Evolutionary conservation across 2,888 invertebrate species (phyloP).

Genomic region (Acanthosepion pharaonis): DNA sequence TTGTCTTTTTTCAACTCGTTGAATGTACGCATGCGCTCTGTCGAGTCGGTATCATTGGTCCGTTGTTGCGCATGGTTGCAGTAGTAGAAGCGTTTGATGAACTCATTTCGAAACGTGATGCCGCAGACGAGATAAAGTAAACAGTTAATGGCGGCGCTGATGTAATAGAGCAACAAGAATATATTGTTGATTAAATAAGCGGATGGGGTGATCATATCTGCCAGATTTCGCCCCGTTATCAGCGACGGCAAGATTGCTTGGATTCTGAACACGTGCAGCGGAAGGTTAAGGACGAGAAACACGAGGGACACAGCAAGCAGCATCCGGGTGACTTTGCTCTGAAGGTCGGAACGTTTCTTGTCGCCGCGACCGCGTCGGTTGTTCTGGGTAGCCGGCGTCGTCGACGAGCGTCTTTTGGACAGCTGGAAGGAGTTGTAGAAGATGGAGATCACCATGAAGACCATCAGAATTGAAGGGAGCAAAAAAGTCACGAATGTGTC

Average conservation of each 20-base stretch:
- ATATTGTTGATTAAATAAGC: conserved; percentile 49
- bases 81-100: conserved; percentile 47
- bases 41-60: neutral
- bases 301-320: conserved; percentile 50
- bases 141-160: conserved; percentile 50
- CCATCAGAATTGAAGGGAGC: conserved; percentile 49
- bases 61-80: neutral
- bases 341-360: conserved; percentile 42
- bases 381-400: conserved; percentile 23
- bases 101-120: conserved; percentile 50
- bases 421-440: conserved; percentile 48
- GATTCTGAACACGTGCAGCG: conserved; percentile 49
- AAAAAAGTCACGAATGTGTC: conserved; percentile 51
- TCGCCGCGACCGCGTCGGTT: neutral
- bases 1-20: neutral
- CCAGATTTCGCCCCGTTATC: conserved; percentile 40
- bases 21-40: neutral
- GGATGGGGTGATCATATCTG: neutral
- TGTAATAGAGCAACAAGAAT: conserved; percentile 51
- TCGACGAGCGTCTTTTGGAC: conserved; percentile 48
- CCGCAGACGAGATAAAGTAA: conserved; percentile 51
- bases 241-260: conserved; percentile 3
- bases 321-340: conserved; percentile 50
- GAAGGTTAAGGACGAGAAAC: conserved; percentile 50
- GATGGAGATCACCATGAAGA: conserved; percentile 49